A percentile compares a stretch with the other conserved stretches of the same genome.
These are phyloP conservation scores for Numenius phaeopus DNA, from an alignment of 2,797 vertebrate species.

Conservation along the genomic window DNA sequence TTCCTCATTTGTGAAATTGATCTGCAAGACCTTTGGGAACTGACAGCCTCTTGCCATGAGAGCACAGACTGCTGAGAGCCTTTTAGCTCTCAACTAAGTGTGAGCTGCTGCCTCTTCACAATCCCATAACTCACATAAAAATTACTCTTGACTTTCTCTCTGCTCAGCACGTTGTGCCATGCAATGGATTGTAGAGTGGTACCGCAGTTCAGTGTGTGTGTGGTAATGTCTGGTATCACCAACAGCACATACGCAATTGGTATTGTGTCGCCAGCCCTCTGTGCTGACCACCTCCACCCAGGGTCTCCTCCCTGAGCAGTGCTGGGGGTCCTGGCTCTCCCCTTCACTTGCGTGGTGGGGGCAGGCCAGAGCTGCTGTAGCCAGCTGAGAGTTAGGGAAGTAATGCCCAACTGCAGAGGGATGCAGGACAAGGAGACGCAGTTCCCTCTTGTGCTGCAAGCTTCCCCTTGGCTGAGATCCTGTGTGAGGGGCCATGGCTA, in stretches of 20 bases:
- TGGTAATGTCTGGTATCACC: not conserved
- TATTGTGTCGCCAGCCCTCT: not conserved
- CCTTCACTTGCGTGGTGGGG: accelerated
- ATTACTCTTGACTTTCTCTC: not conserved
- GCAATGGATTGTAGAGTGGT: not conserved
- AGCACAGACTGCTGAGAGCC: not conserved
- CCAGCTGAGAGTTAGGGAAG: not conserved
- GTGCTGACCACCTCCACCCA: not conserved
- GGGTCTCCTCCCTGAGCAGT: accelerated
- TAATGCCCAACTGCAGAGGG: accelerated
- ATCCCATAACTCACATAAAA: not conserved
- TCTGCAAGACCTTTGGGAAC: not conserved
- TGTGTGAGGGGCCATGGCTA: accelerated
- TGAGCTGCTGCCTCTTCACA: not conserved
- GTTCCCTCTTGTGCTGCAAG: not conserved
- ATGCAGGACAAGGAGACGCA: accelerated
- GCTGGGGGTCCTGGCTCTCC: not conserved
- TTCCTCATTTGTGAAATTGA: conserved; percentile 6
- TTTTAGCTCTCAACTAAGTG: conserved; percentile 1
- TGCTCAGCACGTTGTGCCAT: not conserved
- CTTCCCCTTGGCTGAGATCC: not conserved
- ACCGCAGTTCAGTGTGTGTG: accelerated
- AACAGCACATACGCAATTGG: accelerated
- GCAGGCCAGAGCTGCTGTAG: not conserved
- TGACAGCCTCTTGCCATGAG: not conserved